Evolutionary conservation across 2,113 vertebrate genomes (phyloP).

Genomic region (Larimichthys polyactis): DNA sequence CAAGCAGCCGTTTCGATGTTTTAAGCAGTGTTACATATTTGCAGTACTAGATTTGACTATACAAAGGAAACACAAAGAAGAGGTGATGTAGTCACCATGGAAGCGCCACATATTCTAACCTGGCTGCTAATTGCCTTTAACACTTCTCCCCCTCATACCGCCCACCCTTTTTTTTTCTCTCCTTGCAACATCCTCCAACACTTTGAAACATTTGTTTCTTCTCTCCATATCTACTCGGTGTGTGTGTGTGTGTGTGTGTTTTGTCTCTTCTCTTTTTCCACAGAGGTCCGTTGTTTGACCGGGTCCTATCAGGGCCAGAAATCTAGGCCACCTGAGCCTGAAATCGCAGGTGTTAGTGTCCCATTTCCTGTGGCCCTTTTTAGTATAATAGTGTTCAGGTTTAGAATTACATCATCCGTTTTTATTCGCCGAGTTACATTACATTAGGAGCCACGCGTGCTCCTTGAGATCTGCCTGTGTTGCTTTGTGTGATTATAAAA

Average conservation of each 20-base stretch:
- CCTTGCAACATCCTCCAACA: neutral
- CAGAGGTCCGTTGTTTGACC: constrained; percentile 11
- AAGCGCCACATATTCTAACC: constrained; percentile 39
- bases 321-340: constrained; percentile 55
- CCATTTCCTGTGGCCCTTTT: constrained; percentile 50
- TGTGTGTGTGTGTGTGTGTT: neutral
- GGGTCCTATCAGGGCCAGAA: constrained; percentile 26
- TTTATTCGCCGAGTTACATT: neutral
- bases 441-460: neutral
- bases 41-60: neutral
- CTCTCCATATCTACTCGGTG: neutral
- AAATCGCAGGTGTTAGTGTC: constrained; percentile 37
- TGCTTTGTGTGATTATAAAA: constrained; percentile 8
- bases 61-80: constrained; percentile 23
- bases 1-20: neutral
- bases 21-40: neutral
- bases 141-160: constrained; percentile 28
- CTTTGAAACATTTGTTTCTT: constrained; percentile 25
- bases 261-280: neutral
- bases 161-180: constrained; percentile 26
- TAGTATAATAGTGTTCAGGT: constrained; percentile 4
- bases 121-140: constrained; percentile 48
- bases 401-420: constrained; percentile 23
- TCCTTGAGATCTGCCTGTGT: neutral
- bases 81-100: constrained; percentile 61